Percentiles rank a stretch among this genome's conserved stretches.
Evolutionary conservation across 1,140 invertebrate species (phyloP).

Genomic region (Drosophila orena): DNA sequence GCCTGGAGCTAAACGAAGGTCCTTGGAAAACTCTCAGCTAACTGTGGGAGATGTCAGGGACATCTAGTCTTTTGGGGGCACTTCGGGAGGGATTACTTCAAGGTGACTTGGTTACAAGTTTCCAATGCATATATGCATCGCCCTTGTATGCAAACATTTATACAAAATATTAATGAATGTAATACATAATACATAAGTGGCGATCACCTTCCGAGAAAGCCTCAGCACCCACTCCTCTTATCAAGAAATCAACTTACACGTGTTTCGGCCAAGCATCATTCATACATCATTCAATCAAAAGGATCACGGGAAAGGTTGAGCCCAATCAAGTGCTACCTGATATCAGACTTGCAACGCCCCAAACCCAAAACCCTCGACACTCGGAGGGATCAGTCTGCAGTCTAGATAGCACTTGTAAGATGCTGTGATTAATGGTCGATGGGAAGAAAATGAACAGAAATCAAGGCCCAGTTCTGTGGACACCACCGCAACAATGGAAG

Average conservation of each 20-base stretch:
- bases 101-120: constrained; percentile 1
- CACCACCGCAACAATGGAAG: constrained; percentile 64
- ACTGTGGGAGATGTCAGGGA: constrained; percentile 53
- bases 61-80: constrained; percentile 15
- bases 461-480: constrained; percentile 65
- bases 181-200: neutral
- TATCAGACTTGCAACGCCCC: constrained; percentile 43
- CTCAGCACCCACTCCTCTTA: constrained; percentile 15
- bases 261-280: constrained; percentile 43
- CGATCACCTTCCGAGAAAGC: constrained; percentile 38
- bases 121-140: no score
- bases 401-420: constrained; percentile 59
- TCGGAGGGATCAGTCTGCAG: constrained; percentile 15
- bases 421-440: constrained; percentile 73
- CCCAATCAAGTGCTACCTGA: constrained; percentile 66
- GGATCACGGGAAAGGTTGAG: constrained; percentile 26
- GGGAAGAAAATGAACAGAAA: neutral
- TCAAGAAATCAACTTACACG: constrained; percentile 52
- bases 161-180: neutral
- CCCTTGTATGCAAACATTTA: neutral
- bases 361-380: constrained; percentile 18
- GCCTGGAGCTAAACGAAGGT: constrained; percentile 24
- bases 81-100: neutral
- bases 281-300: constrained; percentile 63
- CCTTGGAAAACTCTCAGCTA: constrained; percentile 27